Base-by-base conservation (phyloP, 2,113 vertebrate genomes). In the Aldabrachelys gigantea region DNA sequence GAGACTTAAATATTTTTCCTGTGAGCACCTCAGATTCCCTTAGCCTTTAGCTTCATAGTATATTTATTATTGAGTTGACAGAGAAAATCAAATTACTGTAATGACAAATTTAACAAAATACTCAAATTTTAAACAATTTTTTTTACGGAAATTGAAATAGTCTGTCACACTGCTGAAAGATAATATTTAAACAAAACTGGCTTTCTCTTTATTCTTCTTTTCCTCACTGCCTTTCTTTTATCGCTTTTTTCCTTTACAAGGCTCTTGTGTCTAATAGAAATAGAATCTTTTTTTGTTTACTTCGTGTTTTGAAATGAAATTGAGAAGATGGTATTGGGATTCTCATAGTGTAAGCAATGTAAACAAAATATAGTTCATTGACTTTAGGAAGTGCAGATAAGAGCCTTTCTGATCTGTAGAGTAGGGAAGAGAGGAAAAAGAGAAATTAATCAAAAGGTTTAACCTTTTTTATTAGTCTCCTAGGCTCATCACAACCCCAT, bases 21-120 rank as follows among this genome's bases (percentile, higher is more conserved):
- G 16, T 72, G 10, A 72, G 65, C 65, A 7, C 21, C 3, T 84
- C 84, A 82, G 84, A 83, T 82, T 21, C 4, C 35, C 0, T 0
- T 59, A 50, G 8, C 11, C 4, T 10, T 38, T 84, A 35, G 31
- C 80, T 41, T 86, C 14, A 9, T 80, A 27, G 2, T 52, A 3
- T 9, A 4, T 12, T 84, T 14, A 27, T 5, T 44, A 57, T 16
- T 1, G 1, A 50, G 41, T 27, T 0, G 0, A 72, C 22, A 14
- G 65, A 38, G n/a, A 38, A 72, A 72, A 38, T 72, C 17, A 19
- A 72, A n/a, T 38, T 72, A 38, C 35, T 38, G n/a, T 10, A 38
- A 38, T 38, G n/a, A 72, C 8, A 21, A 54, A 19, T 72, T 21
- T 72, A 38, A 72, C n/a, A 38, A 38, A 72, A 38, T 72, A 9